Evolutionary conservation across 2,888 invertebrate species (phyloP).

Genomic region (Junonia oenone): DNA sequence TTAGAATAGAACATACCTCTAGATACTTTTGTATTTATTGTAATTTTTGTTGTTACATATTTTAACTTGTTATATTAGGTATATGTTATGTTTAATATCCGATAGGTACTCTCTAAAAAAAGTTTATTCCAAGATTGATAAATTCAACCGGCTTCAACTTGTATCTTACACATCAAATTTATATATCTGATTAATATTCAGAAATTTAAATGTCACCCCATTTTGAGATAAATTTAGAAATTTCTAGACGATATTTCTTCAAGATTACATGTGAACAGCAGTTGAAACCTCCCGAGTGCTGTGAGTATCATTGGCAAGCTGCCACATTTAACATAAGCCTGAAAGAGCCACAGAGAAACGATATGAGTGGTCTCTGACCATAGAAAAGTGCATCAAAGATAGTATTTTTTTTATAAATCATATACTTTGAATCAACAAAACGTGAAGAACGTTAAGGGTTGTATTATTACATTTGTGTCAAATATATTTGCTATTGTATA

Average conservation of each 20-base stretch:
- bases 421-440: not conserved
- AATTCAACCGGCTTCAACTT: not conserved
- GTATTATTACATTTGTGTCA: too few relatives aligned
- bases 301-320: constrained; percentile 14
- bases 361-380: not conserved
- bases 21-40: too few relatives aligned
- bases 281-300: constrained; percentile 12
- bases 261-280: constrained; percentile 21
- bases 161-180: not conserved
- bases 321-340: constrained; percentile 15
- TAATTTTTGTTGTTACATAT: too few relatives aligned
- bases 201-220: not conserved
- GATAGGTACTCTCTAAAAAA: too few relatives aligned
- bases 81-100: too few relatives aligned
- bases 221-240: constrained; percentile 3
- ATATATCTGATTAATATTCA: not conserved
- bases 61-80: too few relatives aligned
- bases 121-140: too few relatives aligned
- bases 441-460: too few relatives aligned
- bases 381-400: not conserved
- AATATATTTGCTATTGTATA: too few relatives aligned
- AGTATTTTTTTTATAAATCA: not conserved
- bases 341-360: constrained; percentile 1
- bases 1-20: too few relatives aligned
- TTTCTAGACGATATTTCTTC: constrained; percentile 13